Evolutionary conservation across 2,888 invertebrate genomes (phyloP), one percentile per base, ranked within the genome.

Genomic region (Ditylenchus weischeri): DNA sequence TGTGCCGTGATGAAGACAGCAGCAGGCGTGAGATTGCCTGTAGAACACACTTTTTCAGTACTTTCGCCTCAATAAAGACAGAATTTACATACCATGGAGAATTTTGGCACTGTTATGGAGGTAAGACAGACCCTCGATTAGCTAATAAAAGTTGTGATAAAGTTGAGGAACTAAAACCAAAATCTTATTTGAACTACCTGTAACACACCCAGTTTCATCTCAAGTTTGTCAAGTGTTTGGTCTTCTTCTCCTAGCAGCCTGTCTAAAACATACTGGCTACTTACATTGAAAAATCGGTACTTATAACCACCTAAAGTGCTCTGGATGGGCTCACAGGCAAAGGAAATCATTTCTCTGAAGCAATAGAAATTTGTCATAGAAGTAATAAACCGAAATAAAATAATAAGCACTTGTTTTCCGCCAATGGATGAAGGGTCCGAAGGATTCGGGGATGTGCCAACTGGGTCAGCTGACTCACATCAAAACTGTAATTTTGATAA

Each of bases 41-140:
- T 10, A 54, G 8, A 29, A 29, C 2, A 29, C 29, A 29, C 29
- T 29, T 29, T 29, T 29, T 29, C 5, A 5, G 15, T 15, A 8
- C 8, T 13, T 43, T 6, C 15, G 43, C 3, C 43, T 8, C 15
- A 6, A 43, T 6, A 15, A 43, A 6, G 15, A 43, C 11, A 8
- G 38, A 38, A 38, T 8, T 8, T 7, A 18, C 54, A 10, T 54
- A 54, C 54, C 89, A 84, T 96, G 96, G 73, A 95, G 88, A 80
- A 91, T 88, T 85, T 90, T 90, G 76, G 90, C 89, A 49, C 89
- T 89, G 86, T 91, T 90, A 86, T 96, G 95, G 73, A 96, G 87
- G 85, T 90, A 94, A 73, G 91, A 89, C 73, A 96, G 87, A 10
- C 93, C 95, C 84, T 96, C 95, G 65, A 92, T 91, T 78, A 95